Evolutionary conservation across 2,113 vertebrate genomes (phyloP), one percentile per base, ranked within the genome.

Genomic region (Apteryx mantelli): DNA sequence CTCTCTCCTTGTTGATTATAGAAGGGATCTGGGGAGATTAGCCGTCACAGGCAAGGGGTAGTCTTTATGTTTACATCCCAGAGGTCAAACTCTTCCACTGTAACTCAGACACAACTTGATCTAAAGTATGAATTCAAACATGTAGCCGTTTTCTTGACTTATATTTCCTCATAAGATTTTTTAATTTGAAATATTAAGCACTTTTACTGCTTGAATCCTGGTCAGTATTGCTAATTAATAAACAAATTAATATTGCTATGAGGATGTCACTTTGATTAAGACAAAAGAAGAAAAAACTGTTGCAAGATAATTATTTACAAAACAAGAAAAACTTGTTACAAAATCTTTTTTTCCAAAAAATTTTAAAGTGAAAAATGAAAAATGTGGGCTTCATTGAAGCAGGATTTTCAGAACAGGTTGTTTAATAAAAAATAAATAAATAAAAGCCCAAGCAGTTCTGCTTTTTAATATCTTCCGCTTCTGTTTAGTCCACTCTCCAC

Each of bases 401-500:
- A 66, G 30, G 2, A 58, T 77, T 70, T 95, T 25, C 19, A 44
- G 6, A 8, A 4, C 44, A 82, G 1, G 4, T 77, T 86, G 32
- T 74, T 53, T 32, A 73, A 55, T 24, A 55, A 71, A 30, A 7
- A 25, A 63, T 55, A 70, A 50, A 50, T 15, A 63, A 63, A 65
- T 34, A 40, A 36, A 65, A 40, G 13, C 18, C 9, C 40, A 69
- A 60, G 25, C n/a, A 74, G 20, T 75, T 81, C 55, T 81, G 16
- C 44, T 83, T 93, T 85, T 83, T 77, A 20, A 55, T 89, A 21
- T 83, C 88, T 91, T 91, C 4, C 9, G 65, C 38, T 90, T 97
- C 64, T 93, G 71, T 80, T 94, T 93, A 73, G 85, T 88, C 93
- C 64, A 81, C 82, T 74, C 30, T 69, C 10, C 65, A 42, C 32